These are phyloP conservation scores for Papilio demoleus DNA, from an alignment of 2,888 invertebrate genomes.

Conservation along the genomic window DNA sequence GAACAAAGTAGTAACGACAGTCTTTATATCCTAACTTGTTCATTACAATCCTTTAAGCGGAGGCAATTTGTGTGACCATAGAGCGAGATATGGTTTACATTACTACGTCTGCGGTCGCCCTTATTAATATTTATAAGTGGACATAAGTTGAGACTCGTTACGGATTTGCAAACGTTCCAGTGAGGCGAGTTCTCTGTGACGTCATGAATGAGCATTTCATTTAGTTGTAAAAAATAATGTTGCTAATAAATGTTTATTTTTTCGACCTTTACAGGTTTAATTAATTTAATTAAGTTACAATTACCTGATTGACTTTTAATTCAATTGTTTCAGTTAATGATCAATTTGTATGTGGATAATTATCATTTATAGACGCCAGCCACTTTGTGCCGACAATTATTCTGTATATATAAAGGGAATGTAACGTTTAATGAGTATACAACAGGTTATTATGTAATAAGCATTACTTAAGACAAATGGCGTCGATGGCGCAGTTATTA, in stretches of 20 bases:
- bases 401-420: not conserved
- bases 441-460: not conserved
- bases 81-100: conserved; percentile 14
- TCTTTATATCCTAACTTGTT: conserved; percentile 3
- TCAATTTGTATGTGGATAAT: conserved; percentile 8
- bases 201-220: not conserved
- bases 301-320: not conserved
- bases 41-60: not conserved
- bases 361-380: not conserved
- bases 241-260: not conserved
- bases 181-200: not conserved
- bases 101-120: conserved; percentile 2
- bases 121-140: conserved; percentile 23
- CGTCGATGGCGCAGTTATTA: too few species aligned
- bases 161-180: conserved; percentile 16
- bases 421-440: not conserved
- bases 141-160: conserved; percentile 26
- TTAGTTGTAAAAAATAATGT: not conserved
- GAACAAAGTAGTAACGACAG: not conserved
- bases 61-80: conserved; percentile 16
- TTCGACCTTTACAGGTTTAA: not conserved
- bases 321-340: conserved; percentile 7
- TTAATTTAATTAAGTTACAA: not conserved
- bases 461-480: not conserved
- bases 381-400: not conserved